A percentile compares a stretch with the other conserved stretches of the same genome.
phyloP scores from a whole-genome alignment of 1,140 invertebrate genomes.

The Atta texana region DNA sequence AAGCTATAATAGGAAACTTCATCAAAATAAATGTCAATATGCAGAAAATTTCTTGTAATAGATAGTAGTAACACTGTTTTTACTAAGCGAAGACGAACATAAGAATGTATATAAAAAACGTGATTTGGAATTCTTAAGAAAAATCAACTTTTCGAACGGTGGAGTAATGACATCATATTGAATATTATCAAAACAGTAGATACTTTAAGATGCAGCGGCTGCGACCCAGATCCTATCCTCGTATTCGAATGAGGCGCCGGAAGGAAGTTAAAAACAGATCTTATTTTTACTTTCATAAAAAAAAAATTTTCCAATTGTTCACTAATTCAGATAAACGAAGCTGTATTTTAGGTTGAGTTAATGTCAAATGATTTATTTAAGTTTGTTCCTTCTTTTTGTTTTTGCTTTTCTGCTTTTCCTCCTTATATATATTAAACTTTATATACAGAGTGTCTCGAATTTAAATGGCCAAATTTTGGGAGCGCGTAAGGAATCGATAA shows the following conservation, averaged over 20 bases:
- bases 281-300: conserved; percentile 16
- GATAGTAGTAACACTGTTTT: background rate
- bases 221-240: conserved; percentile 43
- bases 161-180: conserved; percentile 47
- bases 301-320: conserved; percentile 24
- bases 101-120: conserved; percentile 19
- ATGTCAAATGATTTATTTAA: background rate
- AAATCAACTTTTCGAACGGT: conserved; percentile 23
- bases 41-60: conserved; percentile 11
- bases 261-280: background rate
- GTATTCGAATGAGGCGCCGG: conserved; percentile 1
- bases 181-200: conserved; percentile 52
- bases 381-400: too few species aligned
- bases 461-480: too few species aligned
- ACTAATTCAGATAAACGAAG: background rate
- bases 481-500: too few species aligned
- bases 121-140: conserved; percentile 42
- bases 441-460: too few species aligned
- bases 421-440: too few species aligned
- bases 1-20: background rate
- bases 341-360: background rate
- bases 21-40: background rate
- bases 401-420: too few species aligned
- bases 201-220: conserved; percentile 47
- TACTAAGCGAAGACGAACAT: conserved; percentile 11